Percentiles rank a stretch among this genome's conserved stretches.
These are phyloP conservation scores for Gavialis gangeticus DNA, from an alignment of 2,113 vertebrate genomes.

Conservation along the genomic window DNA sequence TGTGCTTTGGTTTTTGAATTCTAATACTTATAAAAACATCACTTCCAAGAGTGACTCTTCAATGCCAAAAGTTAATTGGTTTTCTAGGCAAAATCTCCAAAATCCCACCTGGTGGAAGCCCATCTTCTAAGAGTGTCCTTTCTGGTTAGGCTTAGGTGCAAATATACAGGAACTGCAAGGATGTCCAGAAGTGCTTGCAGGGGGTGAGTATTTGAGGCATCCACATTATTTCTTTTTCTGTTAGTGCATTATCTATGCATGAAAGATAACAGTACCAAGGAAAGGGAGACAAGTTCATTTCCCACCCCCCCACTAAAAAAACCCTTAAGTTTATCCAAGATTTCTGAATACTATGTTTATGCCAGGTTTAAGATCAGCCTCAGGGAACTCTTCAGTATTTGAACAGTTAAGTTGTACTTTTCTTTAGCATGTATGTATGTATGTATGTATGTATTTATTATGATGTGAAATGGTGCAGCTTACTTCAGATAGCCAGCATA, in stretches of 20 bases:
- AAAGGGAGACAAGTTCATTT: background rate
- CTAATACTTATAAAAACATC: background rate
- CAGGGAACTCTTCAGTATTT: background rate
- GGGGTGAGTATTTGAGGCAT: background rate
- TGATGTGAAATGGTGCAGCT: background rate
- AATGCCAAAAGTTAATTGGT: background rate
- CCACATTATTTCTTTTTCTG: background rate
- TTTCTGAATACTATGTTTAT: background rate
- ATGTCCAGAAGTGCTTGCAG: background rate
- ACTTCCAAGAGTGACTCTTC: background rate
- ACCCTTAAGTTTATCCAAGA: background rate
- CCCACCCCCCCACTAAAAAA: background rate
- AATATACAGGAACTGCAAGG: background rate
- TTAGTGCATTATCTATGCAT: constrained; percentile 2
- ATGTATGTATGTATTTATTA: constrained; percentile 1
- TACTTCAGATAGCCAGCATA: background rate
- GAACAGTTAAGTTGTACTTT: constrained; percentile 3
- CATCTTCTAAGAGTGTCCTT: background rate
- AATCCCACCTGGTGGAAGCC: background rate
- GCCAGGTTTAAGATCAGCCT: background rate
- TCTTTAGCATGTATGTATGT: constrained; percentile 14
- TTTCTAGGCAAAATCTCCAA: background rate
- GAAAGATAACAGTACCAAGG: background rate
- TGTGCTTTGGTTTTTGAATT: background rate
- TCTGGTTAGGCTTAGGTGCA: background rate